Evolutionary conservation across 2,113 vertebrate species (phyloP), one percentile per base, ranked within the genome.

Genomic region (Sylvilagus bachmani): DNA sequence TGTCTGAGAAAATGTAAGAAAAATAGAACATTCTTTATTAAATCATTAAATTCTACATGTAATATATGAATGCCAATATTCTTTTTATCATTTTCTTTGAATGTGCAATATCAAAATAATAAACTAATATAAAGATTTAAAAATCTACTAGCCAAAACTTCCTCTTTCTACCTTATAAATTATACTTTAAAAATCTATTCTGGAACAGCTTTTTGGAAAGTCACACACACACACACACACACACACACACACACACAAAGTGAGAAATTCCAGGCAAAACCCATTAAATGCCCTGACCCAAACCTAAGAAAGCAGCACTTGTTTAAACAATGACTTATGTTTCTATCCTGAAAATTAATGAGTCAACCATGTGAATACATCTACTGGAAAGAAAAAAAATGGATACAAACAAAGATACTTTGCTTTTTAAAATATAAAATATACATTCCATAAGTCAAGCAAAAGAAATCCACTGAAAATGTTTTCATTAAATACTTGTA

Each of bases 321-420:
- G 95, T 92, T 96, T 96, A 96, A 96, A 80, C 80, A 95, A 91
- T 91, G 74, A 93, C 78, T 93, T 75, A 13, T 75, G 33, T 25
- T 81, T 24, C 70, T 92, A 58, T 22, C 87, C 53, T 11, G 0
- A 71, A 89, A 95, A 62, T 89, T 87, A 95, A 93, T n/a, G 87
- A 97, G 9, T 93, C 71, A 97, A 25, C 64, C 7, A 0, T 75
- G 82, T 64, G 85, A 66, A 55, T 83, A 61, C 53, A 13, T 8
- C 96, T 77, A 83, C 10, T 0, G 53, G 51, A 79, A 95, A 93
- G 36, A 92, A 49, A 25, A 70, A 93, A 58, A 8, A 13, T 71
- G 66, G 51, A 73, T 85, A 80, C 19, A 93, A 27, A 58, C n/a
- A 70, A 1, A 0, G 0, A 49, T 49, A 29, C 82, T 31, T 53